Percentiles rank a stretch among this genome's conserved stretches.
Evolutionary conservation across 2,113 vertebrate genomes (phyloP).

Genomic region (Bujurquina vittata): DNA sequence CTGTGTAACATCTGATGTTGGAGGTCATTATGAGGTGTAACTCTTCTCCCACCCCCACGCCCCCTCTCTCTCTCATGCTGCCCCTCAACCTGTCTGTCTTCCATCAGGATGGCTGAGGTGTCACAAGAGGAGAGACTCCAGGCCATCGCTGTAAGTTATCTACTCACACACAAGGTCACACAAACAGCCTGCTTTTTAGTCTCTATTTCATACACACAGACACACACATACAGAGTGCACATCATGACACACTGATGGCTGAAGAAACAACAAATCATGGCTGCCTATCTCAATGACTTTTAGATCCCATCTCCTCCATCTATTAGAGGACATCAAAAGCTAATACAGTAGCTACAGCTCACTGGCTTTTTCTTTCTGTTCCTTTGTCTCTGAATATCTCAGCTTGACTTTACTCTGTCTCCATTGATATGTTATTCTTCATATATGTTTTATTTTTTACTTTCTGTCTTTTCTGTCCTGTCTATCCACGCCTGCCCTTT

Average conservation of each 20-base stretch:
- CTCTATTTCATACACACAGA: conserved; percentile 5
- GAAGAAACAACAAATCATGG: conserved; percentile 45
- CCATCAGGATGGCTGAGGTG: conserved; percentile 81
- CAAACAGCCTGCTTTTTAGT: neutral
- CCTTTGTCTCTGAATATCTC: conserved; percentile 7
- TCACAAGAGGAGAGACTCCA: conserved; percentile 83
- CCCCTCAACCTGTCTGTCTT: conserved; percentile 1
- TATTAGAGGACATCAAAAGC: conserved; percentile 53
- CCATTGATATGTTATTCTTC: neutral
- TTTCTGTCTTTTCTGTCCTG: neutral
- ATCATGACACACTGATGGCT: conserved; percentile 26
- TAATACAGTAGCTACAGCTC: conserved; percentile 48
- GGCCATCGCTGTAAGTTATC: conserved; percentile 79
- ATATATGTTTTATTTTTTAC: neutral
- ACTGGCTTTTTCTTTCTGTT: conserved; percentile 4
- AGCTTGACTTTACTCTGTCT: neutral
- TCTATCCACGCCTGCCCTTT: neutral
- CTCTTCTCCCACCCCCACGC: neutral
- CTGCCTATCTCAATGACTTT: conserved; percentile 58
- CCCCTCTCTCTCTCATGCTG: neutral
- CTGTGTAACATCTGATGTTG: neutral
- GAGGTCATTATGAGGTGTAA: conserved; percentile 3
- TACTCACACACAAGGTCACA: neutral
- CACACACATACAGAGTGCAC: neutral
- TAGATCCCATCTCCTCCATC: conserved; percentile 54